phyloP scores from a whole-genome alignment of 2,888 invertebrate genomes.

The Neoascia interrupta region DNA sequence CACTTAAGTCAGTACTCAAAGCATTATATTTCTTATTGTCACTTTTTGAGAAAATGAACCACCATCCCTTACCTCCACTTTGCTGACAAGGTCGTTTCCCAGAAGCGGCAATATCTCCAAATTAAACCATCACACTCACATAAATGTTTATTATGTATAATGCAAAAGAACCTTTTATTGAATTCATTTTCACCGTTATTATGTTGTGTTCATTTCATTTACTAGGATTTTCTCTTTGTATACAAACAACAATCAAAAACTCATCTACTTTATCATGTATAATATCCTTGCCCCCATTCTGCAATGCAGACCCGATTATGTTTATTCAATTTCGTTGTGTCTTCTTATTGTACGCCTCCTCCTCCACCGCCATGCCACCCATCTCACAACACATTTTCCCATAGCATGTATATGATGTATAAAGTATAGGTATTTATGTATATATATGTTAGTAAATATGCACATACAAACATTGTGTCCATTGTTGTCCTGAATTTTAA shows the following conservation, averaged over 20 bases:
- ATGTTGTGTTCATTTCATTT: constrained; percentile 7
- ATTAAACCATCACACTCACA: constrained; percentile 10
- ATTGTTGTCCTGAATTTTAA: constrained; percentile 67
- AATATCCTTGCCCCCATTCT: constrained; percentile 68
- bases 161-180: constrained; percentile 67
- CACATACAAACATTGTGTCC: constrained; percentile 56
- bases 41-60: no score
- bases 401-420: constrained; percentile 8
- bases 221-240: constrained; percentile 44
- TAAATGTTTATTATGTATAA: constrained; percentile 18
- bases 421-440: constrained; percentile 1
- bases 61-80: background rate
- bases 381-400: constrained; percentile 46
- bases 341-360: constrained; percentile 46
- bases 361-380: constrained; percentile 9
- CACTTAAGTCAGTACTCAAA: no score
- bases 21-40: background rate
- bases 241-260: constrained; percentile 68
- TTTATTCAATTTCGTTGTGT: constrained; percentile 67
- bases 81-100: background rate
- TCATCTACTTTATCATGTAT: constrained; percentile 62
- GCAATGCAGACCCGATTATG: constrained; percentile 68
- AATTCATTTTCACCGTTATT: constrained; percentile 53
- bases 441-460: constrained; percentile 37
- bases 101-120: background rate